Base-by-base conservation (phyloP, 2,888 invertebrate species). In the Heliconius hortense region DNA sequence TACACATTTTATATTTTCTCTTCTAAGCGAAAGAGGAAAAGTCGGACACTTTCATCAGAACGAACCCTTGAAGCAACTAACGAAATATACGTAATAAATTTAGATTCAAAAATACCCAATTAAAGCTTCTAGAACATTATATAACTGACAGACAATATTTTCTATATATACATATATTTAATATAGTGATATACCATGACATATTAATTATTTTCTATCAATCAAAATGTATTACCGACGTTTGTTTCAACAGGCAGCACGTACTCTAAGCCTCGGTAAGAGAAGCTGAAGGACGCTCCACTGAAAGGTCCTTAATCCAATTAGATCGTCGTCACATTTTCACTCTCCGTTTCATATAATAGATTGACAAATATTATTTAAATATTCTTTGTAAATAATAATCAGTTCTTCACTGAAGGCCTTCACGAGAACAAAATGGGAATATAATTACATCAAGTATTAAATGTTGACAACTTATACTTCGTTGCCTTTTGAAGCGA, bases 271-370 rank as follows among this genome's bases (percentile, higher is more conserved):
- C 71, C 11, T 39, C 39, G 43, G 26, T 24, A 24, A 39, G 60
- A 24, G 24, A 56, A 39, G 26, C n/a, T 63, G 63, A 64, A 74
- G 60, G 74, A 63, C 53, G 63, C 74, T 70, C 63, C 31, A 63
- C 63, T 74, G 62, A 70, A 74, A 74, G 53, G 56, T 13, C 35
- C 74, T 74, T 74, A 74, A 74, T 74, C 70, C 74, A 70, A 74
- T 74, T 74, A 70, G 73, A 68, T 62, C 74, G 39, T 48, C 63
- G n/a, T 70, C 70, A 74, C 56, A 74, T 74, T 74, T 69, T 63
- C 53, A 70, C 63, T 43, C 60, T 63, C 35, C n/a, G 48, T 53
- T 70, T 56, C 53, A 56, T 56, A 39, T 70, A 63, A 69, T 60
- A 62, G 59, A 71, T 62, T 60, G 59, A 71, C 26, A 60, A 71